Evolutionary conservation across 2,888 invertebrate genomes (phyloP).

Genomic region (Morpho achilles): DNA sequence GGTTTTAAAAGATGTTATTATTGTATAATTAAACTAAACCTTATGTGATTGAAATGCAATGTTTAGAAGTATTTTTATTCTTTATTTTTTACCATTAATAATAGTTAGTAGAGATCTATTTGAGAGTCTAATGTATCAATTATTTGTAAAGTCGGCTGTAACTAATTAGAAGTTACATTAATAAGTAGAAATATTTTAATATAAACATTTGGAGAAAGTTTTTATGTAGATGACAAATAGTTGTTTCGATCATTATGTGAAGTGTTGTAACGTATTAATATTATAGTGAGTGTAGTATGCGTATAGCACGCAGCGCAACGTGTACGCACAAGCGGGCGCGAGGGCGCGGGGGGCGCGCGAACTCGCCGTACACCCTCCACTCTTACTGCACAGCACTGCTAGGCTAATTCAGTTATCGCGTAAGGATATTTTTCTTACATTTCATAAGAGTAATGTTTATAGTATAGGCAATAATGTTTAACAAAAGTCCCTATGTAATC

Average conservation of each 20-base stretch:
- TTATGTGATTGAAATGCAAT: conserved; percentile 80
- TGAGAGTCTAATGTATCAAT: conserved; percentile 80
- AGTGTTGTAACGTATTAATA: conserved; percentile 67
- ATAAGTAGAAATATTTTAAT: conserved; percentile 77
- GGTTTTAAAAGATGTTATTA: conserved; percentile 77
- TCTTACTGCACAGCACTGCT: conserved; percentile 76
- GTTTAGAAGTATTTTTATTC: conserved; percentile 79
- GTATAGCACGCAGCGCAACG: conserved; percentile 54
- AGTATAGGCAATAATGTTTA: conserved; percentile 76
- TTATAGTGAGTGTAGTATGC: conserved; percentile 23
- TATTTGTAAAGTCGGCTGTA: conserved; percentile 80
- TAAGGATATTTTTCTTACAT: conserved; percentile 78
- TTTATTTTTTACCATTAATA: conserved; percentile 79
- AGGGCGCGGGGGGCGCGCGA: not conserved
- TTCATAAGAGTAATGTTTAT: conserved; percentile 74
- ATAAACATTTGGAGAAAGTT: conserved; percentile 79
- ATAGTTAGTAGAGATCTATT: conserved; percentile 80
- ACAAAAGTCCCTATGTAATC: conserved; percentile 79
- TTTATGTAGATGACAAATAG: conserved; percentile 77
- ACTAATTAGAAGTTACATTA: conserved; percentile 77
- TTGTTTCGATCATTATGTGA: conserved; percentile 77
- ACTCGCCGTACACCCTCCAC: conserved; percentile 46
- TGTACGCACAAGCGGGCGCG: conserved; percentile 45
- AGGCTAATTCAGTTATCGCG: conserved; percentile 75
- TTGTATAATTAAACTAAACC: conserved; percentile 78